Conservation (phyloP, 2,113 vertebrate species). For the Poeciliopsis retropinna region DNA sequence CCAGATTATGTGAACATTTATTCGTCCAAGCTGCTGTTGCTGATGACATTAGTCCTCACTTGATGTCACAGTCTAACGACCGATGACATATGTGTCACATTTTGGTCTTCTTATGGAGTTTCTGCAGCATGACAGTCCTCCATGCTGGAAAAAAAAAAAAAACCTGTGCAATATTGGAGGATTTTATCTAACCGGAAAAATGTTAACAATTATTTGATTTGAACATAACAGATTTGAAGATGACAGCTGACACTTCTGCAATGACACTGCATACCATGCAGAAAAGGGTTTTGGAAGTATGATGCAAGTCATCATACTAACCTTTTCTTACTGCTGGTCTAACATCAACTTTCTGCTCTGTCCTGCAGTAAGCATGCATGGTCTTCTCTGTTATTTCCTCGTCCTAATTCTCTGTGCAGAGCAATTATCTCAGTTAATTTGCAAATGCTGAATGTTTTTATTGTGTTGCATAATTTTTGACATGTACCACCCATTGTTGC, state of each 20-base stretch:
- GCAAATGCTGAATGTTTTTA: not conserved
- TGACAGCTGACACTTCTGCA: not conserved
- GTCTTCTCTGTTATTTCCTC: not conserved
- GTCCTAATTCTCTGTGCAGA: not conserved
- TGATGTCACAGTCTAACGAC: not conserved
- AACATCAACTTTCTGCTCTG: not conserved
- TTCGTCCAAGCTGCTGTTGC: not conserved
- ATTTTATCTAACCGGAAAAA: not conserved
- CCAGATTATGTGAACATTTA: not conserved
- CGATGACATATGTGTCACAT: not conserved
- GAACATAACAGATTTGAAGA: not conserved
- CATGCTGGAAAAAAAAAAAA: not conserved
- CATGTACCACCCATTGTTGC: not conserved
- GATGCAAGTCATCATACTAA: not conserved
- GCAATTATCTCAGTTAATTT: not conserved
- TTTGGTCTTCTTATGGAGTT: not conserved
- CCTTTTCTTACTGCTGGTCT: not conserved
- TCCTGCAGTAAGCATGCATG: not conserved
- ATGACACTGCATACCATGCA: not conserved
- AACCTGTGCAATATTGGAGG: not conserved
- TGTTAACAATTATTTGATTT: not conserved
- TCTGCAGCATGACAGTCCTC: not conserved
- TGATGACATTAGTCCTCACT: not conserved
- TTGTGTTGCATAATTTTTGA: not conserved
- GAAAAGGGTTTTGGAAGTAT: not conserved